These are phyloP conservation scores for Phanerotoma sp. DNA, from an alignment of 2,888 invertebrate species.

Conservation along the genomic window DNA sequence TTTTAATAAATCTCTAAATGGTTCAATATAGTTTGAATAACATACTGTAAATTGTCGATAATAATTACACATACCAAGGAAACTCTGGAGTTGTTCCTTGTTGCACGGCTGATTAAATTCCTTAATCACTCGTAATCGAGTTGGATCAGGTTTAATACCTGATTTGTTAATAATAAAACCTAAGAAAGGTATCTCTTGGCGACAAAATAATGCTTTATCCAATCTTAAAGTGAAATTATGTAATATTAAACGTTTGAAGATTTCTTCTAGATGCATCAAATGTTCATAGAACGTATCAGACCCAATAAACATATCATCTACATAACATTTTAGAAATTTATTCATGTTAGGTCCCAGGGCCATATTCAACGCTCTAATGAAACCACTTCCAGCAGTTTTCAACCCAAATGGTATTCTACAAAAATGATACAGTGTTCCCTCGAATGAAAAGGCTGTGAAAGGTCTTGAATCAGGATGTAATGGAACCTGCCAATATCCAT, in stretches of 20 bases:
- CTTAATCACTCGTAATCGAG: constrained; percentile 33
- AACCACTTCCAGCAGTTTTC: constrained; percentile 38
- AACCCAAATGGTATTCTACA: constrained; percentile 34
- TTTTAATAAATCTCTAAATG: constrained; percentile 30
- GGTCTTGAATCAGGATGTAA: constrained; percentile 21
- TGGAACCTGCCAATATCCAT: constrained; percentile 32
- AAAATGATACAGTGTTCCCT: constrained; percentile 31
- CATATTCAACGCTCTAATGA: constrained; percentile 34
- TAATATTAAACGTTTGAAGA: constrained; percentile 28
- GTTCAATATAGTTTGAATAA: constrained; percentile 22
- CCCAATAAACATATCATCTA: constrained; percentile 26
- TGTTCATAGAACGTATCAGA: constrained; percentile 36
- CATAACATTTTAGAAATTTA: constrained; percentile 15
- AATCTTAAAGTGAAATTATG: constrained; percentile 26
- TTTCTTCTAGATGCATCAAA: constrained; percentile 27
- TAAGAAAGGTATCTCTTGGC: constrained; percentile 30
- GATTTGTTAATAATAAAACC: constrained; percentile 24
- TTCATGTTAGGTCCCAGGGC: constrained; percentile 36
- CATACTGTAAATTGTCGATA: constrained; percentile 27
- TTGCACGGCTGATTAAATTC: constrained; percentile 39
- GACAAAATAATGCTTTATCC: constrained; percentile 37
- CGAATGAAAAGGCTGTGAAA: constrained; percentile 29
- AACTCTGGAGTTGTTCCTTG: constrained; percentile 35
- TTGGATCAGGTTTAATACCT: constrained; percentile 24
- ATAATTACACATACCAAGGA: constrained; percentile 35